Conservation (phyloP, 2,113 vertebrate species). For the Sphaerodactylus townsendi region DNA sequence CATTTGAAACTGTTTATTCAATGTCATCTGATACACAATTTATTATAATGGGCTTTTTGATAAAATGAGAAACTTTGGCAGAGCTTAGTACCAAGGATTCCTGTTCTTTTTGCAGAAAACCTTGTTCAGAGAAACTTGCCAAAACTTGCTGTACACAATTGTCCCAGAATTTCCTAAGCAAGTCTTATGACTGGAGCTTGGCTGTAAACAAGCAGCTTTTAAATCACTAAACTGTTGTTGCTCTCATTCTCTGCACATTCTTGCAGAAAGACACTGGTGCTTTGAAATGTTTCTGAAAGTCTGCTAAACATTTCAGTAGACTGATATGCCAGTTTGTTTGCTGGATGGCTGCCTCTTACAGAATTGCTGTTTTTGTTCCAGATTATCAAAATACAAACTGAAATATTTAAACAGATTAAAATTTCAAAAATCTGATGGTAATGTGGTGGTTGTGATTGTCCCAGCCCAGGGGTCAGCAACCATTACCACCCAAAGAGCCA, state of each 20-base stretch:
- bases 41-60: slow-evolving; percentile 36
- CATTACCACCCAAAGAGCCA: too few species aligned
- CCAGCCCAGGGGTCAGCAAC: too few species aligned
- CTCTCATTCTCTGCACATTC: background rate
- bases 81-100: slow-evolving; percentile 30
- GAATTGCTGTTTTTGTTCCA: background rate
- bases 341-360: background rate
- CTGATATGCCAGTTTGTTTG: background rate
- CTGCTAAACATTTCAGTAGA: background rate
- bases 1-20: background rate
- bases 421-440: too few species aligned
- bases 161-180: slow-evolving; percentile 53
- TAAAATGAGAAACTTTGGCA: slow-evolving; percentile 16
- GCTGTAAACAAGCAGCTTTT: slow-evolving; percentile 61
- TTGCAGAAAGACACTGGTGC: background rate
- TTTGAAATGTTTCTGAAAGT: slow-evolving; percentile 1
- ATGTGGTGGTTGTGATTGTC: background rate
- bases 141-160: slow-evolving; percentile 17
- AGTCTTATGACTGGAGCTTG: slow-evolving; percentile 62
- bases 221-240: slow-evolving; percentile 10
- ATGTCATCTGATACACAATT: slow-evolving; percentile 31
- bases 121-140: slow-evolving; percentile 23
- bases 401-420: background rate
- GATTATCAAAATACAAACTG: background rate
- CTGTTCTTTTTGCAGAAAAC: background rate